phyloP scores from a whole-genome alignment of 2,888 invertebrate species.

The Lordiphosa andalusiaca region DNA sequence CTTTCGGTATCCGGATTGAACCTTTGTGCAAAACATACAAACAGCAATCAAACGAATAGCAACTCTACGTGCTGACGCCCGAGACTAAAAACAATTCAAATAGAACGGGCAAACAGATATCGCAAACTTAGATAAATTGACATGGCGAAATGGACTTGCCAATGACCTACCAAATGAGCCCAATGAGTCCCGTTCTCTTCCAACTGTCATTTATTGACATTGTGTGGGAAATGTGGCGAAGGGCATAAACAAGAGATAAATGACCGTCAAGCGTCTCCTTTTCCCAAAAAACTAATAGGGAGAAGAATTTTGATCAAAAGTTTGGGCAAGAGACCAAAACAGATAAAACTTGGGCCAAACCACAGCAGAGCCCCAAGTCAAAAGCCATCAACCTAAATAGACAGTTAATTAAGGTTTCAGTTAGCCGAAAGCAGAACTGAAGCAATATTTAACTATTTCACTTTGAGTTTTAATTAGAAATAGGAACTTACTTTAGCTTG shows the following conservation, averaged over 20 bases:
- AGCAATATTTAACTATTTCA: slow-evolving; percentile 10
- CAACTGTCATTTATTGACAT: slow-evolving; percentile 1
- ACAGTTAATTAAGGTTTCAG: slow-evolving; percentile 45
- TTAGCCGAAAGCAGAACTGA: slow-evolving; percentile 10
- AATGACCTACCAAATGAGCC: slow-evolving; percentile 40
- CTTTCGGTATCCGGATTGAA: no score
- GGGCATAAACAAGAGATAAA: slow-evolving; percentile 27
- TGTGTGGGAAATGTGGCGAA: slow-evolving; percentile 11
- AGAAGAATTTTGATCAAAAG: slow-evolving; percentile 1
- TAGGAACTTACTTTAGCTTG: not conserved
- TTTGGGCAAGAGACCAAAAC: slow-evolving; percentile 1
- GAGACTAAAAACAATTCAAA: slow-evolving; percentile 27
- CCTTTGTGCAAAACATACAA: no score
- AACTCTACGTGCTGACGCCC: slow-evolving; percentile 16
- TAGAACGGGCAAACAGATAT: slow-evolving; percentile 41
- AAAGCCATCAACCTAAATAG: slow-evolving; percentile 29
- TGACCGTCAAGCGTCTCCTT: slow-evolving; percentile 14
- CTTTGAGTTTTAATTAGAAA: slow-evolving; percentile 6
- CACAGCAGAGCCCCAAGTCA: slow-evolving; percentile 17
- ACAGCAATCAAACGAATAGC: not conserved
- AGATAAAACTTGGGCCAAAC: slow-evolving; percentile 28
- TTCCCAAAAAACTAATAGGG: slow-evolving; percentile 8
- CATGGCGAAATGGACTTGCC: slow-evolving; percentile 40
- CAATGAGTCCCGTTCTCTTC: slow-evolving; percentile 15
- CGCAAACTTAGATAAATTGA: slow-evolving; percentile 42